These are phyloP conservation scores for Tenthredo notha DNA, from an alignment of 2,888 invertebrate species.

Conservation along the genomic window DNA sequence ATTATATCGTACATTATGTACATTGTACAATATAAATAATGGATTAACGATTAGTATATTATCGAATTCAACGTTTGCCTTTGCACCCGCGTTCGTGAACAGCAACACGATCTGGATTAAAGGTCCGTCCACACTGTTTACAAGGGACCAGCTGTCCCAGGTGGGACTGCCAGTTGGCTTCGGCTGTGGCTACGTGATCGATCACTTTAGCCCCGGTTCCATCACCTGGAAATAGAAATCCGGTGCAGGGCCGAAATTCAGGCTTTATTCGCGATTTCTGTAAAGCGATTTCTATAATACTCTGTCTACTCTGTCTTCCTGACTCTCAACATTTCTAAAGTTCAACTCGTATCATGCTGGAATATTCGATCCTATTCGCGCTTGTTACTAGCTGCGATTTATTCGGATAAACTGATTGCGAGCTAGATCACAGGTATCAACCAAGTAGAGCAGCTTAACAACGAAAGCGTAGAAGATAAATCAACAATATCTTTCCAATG, in stretches of 20 bases:
- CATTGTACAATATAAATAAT: not conserved
- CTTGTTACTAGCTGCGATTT: not conserved
- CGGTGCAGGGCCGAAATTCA: conserved; percentile 8
- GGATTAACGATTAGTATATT: not conserved
- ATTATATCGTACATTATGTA: not conserved
- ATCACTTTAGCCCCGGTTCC: conserved; percentile 63
- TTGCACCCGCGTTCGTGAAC: conserved; percentile 82
- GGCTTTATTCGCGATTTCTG: conserved; percentile 9
- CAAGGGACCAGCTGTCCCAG: conserved; percentile 81
- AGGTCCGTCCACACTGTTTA: conserved; percentile 82
- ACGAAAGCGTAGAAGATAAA: not conserved
- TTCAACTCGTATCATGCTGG: not conserved
- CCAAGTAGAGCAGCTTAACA: not conserved
- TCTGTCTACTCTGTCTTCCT: not conserved
- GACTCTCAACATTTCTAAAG: not conserved
- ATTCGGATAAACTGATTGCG: not conserved
- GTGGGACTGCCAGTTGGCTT: conserved; percentile 80
- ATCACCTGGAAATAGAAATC: conserved; percentile 61
- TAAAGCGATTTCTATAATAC: not conserved
- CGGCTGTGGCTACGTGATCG: conserved; percentile 71
- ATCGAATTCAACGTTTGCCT: conserved; percentile 63
- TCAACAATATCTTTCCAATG: not conserved
- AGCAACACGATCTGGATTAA: conserved; percentile 82
- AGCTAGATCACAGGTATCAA: conserved; percentile 4
- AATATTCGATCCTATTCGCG: not conserved